phyloP scores from a whole-genome alignment of 2,888 invertebrate genomes.

The Parapristionchus giblindavisi region DNA sequence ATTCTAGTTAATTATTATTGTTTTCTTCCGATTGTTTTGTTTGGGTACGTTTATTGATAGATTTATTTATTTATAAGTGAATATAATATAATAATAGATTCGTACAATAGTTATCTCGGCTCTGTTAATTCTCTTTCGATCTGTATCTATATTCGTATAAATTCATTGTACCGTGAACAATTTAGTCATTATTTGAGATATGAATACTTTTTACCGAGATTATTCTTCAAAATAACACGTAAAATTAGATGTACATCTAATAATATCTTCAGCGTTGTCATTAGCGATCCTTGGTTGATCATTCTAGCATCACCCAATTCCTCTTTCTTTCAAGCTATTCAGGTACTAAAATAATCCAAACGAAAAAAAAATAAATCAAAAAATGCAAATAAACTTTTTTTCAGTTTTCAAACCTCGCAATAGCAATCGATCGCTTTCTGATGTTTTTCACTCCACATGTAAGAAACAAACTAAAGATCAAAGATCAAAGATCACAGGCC shows the following conservation, averaged over 20 bases:
- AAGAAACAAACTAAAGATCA: neutral
- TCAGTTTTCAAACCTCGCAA: slow-evolving; percentile 22
- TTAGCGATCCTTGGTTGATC: slow-evolving; percentile 30
- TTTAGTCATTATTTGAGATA: too few species aligned
- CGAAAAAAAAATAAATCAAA: neutral
- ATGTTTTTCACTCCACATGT: slow-evolving; percentile 14
- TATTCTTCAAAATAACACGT: too few species aligned
- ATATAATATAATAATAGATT: too few species aligned
- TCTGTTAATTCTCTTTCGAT: too few species aligned
- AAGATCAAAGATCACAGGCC: neutral
- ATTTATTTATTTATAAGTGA: too few species aligned
- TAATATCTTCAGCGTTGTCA: neutral
- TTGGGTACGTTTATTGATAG: too few species aligned
- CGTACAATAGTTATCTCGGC: too few species aligned
- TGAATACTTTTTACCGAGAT: too few species aligned
- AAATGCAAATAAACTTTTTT: neutral
- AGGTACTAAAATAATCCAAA: neutral
- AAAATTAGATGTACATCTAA: too few species aligned
- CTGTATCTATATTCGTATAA: too few species aligned
- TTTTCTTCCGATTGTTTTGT: slow-evolving; percentile 26
- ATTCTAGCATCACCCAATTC: slow-evolving; percentile 35
- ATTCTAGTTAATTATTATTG: slow-evolving; percentile 33
- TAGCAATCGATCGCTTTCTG: slow-evolving; percentile 28
- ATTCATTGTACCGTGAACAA: too few species aligned
- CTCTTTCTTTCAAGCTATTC: slow-evolving; percentile 22